Base-by-base conservation (phyloP, 2,797 vertebrate species). In the Muscicapa striata region DNA sequence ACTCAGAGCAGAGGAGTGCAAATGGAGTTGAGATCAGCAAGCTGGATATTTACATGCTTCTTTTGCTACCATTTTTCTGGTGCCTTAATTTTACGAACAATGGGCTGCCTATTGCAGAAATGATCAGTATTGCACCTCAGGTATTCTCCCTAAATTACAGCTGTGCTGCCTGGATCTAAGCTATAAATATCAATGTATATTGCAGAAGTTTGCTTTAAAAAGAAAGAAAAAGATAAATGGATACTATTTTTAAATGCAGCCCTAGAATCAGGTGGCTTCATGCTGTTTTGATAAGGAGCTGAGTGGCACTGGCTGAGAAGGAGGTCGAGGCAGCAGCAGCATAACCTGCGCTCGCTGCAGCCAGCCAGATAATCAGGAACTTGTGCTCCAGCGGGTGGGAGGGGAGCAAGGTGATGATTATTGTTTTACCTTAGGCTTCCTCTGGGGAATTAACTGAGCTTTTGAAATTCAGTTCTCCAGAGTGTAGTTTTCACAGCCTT, bases 201-300 rank as follows among this genome's bases (percentile, higher is more conserved):
- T 70, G 86, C 63, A 90, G 40, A 81, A 84, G 34, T 54, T 92
- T 92, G 38, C 85, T 80, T 87, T 58, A 81, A 94, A 93, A 93
- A 82, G 62, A 80, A 82, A 80, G 32, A 84, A 89, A 86, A 90
- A 86, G 57, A 82, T 67, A 90, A 93, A 87, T 79, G 57, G 55
- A 64, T 92, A 89, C 84, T 96, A 92, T 94, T 96, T 96, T 94
- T 91, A 96, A 93, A 88, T 79, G 63, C 80, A 88, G 63, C 59
- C 74, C 48, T 76, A 73, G 67, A 97, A 95, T 91, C 69, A 82
- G 92, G 49, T 80, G 63, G 92, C 66, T 84, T 86, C 85, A 58
- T 29, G 89, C 84, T 95, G 90, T 84, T 94, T 66, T 22, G 73
- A 85, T 78, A 90, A 96, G 87, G 66, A 86, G 69, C 59, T 94